A percentile compares a stretch with the other conserved stretches of the same genome.
Conservation (phyloP, 2,888 invertebrate genomes). For the Thymelicus lineola region DNA sequence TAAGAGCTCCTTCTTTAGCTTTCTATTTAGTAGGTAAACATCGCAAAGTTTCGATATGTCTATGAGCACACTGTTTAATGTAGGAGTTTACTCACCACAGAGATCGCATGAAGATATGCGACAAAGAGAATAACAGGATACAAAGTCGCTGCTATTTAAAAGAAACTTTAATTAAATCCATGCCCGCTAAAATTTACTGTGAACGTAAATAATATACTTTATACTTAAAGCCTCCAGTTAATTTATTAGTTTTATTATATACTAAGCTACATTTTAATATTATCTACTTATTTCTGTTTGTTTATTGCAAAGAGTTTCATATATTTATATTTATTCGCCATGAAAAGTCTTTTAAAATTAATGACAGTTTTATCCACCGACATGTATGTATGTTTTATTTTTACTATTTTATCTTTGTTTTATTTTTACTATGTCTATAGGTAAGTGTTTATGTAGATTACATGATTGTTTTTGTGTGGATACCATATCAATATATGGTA, state of each 20-base stretch:
- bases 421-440: no score
- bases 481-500: no score
- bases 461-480: no score
- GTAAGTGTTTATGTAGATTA: no score
- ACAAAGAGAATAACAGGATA: slow-evolving; percentile 52
- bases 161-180: slow-evolving; percentile 74
- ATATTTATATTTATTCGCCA: neutral
- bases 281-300: neutral
- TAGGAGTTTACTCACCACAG: slow-evolving; percentile 45
- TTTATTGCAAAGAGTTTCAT: neutral
- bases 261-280: neutral
- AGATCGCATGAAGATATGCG: slow-evolving; percentile 58
- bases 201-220: slow-evolving; percentile 11
- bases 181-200: slow-evolving; percentile 39
- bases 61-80: no score
- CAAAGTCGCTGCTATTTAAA: slow-evolving; percentile 58
- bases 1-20: no score
- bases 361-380: no score
- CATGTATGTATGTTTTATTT: no score
- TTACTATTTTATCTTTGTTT: no score
- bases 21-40: no score
- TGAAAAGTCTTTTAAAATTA: no score
- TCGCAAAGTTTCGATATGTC: no score
- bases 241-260: slow-evolving; percentile 17
- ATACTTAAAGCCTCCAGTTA: neutral